phyloP scores from a whole-genome alignment of 2,797 vertebrate genomes.

The Setipinna tenuifilis region DNA sequence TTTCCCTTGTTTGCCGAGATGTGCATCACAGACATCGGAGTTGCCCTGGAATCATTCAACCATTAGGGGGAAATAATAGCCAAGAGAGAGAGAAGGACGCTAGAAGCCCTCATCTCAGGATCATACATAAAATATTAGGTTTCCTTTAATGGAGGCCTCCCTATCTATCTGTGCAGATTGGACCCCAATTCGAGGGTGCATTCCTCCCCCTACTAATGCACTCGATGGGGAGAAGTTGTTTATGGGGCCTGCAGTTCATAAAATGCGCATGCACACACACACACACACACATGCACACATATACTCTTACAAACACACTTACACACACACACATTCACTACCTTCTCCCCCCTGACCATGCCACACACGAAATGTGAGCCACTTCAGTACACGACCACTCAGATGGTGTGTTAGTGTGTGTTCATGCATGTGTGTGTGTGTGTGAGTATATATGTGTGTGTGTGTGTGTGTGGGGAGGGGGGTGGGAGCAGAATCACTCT shows the following conservation, averaged over 20 bases:
- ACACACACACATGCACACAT: neutral
- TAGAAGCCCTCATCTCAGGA: conserved; percentile 47
- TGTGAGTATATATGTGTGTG: neutral
- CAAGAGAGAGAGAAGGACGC: conserved; percentile 15
- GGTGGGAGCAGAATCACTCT: neutral
- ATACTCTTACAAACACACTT: neutral
- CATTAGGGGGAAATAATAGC: conserved; percentile 50
- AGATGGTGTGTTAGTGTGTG: conserved; percentile 12
- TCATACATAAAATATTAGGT: conserved; percentile 57
- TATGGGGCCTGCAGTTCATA: conserved; percentile 42
- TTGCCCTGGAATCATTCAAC: conserved; percentile 51
- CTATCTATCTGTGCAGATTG: conserved; percentile 42
- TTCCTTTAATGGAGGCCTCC: conserved; percentile 49
- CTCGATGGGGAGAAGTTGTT: conserved; percentile 38
- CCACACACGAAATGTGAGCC: conserved; percentile 28
- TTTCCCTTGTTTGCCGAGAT: conserved; percentile 47
- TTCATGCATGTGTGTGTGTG: conserved; percentile 15
- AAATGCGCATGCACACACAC: conserved; percentile 27
- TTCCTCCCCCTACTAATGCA: conserved; percentile 47
- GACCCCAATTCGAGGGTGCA: conserved; percentile 38
- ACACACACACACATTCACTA: neutral
- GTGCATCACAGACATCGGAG: conserved; percentile 37
- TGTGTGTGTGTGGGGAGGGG: neutral
- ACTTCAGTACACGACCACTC: conserved; percentile 20
- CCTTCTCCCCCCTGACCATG: conserved; percentile 10